Evolutionary conservation across 2,797 vertebrate genomes (phyloP), one percentile per base, ranked within the genome.

Genomic region (Kryptopterus vitreolus): DNA sequence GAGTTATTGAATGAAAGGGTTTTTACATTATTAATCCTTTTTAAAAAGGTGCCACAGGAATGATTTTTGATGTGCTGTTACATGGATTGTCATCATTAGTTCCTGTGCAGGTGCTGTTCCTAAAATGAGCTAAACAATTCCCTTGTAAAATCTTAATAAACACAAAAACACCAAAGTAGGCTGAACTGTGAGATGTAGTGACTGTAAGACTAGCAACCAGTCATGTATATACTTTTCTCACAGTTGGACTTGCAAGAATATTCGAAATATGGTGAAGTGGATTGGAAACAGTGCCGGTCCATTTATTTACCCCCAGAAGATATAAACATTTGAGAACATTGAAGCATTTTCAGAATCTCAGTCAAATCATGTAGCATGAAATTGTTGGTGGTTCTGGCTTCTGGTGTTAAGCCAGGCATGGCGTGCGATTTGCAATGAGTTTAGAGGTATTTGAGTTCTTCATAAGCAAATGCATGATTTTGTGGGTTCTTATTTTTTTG

Each of bases 141-240:
- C 53, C 48, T 61, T 70, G 11, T 76, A 58, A 50, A 33, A 77
- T 76, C 26, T 77, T 35, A 53, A 10, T 76, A 77, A 69, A 77
- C 65, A 70, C 65, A 77, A 57, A 52, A 50, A 71, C n/a, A 6
- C 22, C 26, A 16, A 57, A 31, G 33, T 33, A 16, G 15, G 33
- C 24, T 35, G 31, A 6, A 46, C 26, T 33, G 65, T 66, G 35
- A 55, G 58, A 52, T 61, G 26, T 70, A 33, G 57, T 26, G 22
- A 76, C 43, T 38, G 20, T 9, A 65, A 33, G 26, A 58, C 43
- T 38, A 59, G 35, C 18, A 55, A 50, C 20, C 35, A 24, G 31
- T 20, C 38, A 22, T 43, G 24, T 52, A 15, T 62, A 77, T 81
- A n/a, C 1, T 66, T 66, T 66, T 52, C 18, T 70, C 68, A 52